Evolutionary conservation across 2,113 vertebrate species (phyloP).

Genomic region (Istiophorus platypterus): DNA sequence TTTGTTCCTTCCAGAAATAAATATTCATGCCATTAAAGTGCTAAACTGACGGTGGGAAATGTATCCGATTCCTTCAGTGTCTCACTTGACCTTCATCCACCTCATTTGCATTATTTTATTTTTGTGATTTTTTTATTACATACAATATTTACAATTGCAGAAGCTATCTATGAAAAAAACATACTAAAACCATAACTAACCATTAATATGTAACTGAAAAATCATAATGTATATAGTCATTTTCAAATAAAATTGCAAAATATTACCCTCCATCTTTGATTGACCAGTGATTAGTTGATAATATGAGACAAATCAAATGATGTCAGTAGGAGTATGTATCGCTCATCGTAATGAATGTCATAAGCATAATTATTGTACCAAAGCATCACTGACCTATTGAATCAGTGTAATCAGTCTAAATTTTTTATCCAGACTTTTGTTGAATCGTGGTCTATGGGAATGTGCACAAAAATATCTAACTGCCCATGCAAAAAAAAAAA

Average conservation of each 20-base stretch:
- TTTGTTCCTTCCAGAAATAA: conserved; percentile 11
- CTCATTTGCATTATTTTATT: not conserved
- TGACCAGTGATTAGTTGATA: not conserved
- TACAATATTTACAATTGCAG: not conserved
- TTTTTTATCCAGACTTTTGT: too few relatives aligned
- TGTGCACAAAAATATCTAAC: too few relatives aligned
- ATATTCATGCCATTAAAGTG: conserved; percentile 46
- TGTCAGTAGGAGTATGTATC: not conserved
- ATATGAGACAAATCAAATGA: not conserved
- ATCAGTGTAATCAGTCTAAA: too few relatives aligned
- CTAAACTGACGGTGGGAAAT: conserved; percentile 26
- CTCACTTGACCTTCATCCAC: conserved; percentile 1
- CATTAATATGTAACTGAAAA: not conserved
- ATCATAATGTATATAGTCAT: not conserved
- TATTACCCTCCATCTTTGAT: not conserved
- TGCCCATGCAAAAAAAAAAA: too few relatives aligned
- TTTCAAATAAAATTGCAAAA: not conserved
- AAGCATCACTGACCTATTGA: too few relatives aligned
- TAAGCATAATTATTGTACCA: too few relatives aligned
- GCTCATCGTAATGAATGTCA: too few relatives aligned
- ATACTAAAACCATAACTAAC: not conserved
- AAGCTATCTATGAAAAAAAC: not conserved
- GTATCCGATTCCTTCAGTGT: conserved; percentile 13
- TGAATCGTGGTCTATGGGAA: too few relatives aligned
- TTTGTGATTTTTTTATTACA: not conserved